A percentile compares a stretch with the other conserved stretches of the same genome.
These are phyloP conservation scores for Gnathonemus echidnorhynchus DNA, from an alignment of 2,113 vertebrate species.

Conservation along the genomic window DNA sequence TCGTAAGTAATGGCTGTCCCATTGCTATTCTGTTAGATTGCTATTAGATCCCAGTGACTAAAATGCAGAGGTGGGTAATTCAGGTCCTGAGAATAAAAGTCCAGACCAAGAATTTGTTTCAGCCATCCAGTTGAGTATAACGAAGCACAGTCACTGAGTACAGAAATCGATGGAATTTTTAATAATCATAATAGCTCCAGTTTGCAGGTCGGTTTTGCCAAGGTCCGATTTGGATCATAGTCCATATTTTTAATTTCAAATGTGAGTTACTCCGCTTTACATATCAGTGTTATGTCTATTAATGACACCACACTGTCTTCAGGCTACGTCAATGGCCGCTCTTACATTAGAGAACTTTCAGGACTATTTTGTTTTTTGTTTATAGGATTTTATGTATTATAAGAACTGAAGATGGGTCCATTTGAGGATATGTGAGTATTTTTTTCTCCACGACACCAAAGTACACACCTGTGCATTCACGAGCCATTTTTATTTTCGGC, in stretches of 20 bases:
- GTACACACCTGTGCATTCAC: not conserved
- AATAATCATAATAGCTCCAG: not conserved
- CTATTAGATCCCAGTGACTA: not conserved
- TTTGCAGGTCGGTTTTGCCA: not conserved
- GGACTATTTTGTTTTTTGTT: not conserved
- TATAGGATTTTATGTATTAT: conserved; percentile 10
- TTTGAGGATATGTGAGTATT: not conserved
- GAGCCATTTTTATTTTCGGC: not conserved
- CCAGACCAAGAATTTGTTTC: not conserved
- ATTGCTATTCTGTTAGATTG: not conserved
- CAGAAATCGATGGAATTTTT: not conserved
- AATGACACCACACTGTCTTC: not conserved
- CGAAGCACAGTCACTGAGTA: not conserved
- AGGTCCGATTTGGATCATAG: not conserved
- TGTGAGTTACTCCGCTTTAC: not conserved
- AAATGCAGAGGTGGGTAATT: not conserved
- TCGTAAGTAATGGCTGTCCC: conserved; percentile 36
- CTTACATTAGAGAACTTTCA: not conserved
- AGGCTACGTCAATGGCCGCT: not conserved
- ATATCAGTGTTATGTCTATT: not conserved
- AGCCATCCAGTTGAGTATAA: not conserved
- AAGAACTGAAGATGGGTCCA: not conserved
- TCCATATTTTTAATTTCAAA: not conserved
- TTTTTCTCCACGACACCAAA: not conserved
- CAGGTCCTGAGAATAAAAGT: not conserved